Evolutionary conservation across 2,888 invertebrate species (phyloP), one percentile per base, ranked within the genome.

Genomic region (Pycnomerus fuliginosus): DNA sequence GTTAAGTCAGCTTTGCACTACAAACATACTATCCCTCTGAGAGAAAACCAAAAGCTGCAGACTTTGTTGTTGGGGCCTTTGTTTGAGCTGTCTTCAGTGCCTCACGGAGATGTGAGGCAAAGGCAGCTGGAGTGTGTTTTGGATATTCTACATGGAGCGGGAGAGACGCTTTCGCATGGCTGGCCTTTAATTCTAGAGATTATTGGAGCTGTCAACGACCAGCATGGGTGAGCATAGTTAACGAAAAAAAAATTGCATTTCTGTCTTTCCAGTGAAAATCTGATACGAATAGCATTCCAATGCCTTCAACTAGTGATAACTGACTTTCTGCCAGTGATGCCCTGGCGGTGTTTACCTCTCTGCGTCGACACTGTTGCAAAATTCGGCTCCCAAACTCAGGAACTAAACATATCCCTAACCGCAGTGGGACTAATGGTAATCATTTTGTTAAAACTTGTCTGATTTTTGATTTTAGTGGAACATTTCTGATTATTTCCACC

Each of bases 401-500:
- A 99, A 73, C 78, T 98, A 36, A 99, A 99, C 74, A 96, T 98
- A 65, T 94, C 95, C 16, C 79, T 99, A 24, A 97, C 97, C 3
- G 96, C 98, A 25, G 91, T 99, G 35, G 97, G 97, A 11, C 77
- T 96, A 35, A 88, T 97, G 91, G 95, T 94, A 71, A 69, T 15
- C 39, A 28, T 33, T 16, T 13, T 31, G 7, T 37, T 47, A 28
- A 23, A 10, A 20, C 30, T 23, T 33, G 24, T 35, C 28, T 53
- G 17, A 24, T 36, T 13, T 37, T 51, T 55, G 44, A 37, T 45
- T 76, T 79, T 17, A 95, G 94, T 98, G 97, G 98, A 98, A 97
- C 70, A 95, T 98, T 62, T 94, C 96, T 0, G 98, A 98, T 75
- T 96, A 94, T 70, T 86, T 97, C 62, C 94, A 89, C 76, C 95